These are phyloP conservation scores for Malurus alboscapulatus DNA, from an alignment of 2,113 vertebrate genomes.

Conservation along the genomic window DNA sequence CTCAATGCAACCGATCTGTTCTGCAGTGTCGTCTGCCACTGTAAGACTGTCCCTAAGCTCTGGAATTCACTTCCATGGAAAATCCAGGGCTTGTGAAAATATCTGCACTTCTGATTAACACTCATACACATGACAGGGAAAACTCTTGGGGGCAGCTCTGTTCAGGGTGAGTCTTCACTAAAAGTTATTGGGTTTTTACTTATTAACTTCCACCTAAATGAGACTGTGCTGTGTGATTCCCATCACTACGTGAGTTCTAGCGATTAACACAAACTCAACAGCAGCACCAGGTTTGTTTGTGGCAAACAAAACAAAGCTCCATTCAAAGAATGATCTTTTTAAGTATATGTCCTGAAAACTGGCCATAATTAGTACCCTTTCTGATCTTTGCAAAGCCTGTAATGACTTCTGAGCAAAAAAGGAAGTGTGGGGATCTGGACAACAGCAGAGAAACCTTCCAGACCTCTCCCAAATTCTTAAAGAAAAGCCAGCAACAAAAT, in stretches of 20 bases:
- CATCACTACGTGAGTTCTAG: neutral
- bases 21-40: neutral
- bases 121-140: rapidly evolving
- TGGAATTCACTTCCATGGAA: neutral
- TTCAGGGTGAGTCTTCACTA: neutral
- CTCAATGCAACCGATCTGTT: neutral
- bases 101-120: rapidly evolving
- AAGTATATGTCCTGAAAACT: neutral
- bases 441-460: neutral
- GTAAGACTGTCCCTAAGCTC: neutral
- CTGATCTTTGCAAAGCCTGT: neutral
- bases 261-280: neutral
- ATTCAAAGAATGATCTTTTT: neutral
- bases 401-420: neutral
- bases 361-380: neutral
- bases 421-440: neutral
- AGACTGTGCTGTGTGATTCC: rapidly evolving
- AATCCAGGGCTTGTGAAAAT: neutral
- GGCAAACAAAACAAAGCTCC: neutral
- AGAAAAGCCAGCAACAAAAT: neutral
- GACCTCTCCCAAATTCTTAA: neutral
- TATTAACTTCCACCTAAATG: neutral
- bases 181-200: neutral
- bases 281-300: neutral
- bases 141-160: neutral